Conservation (phyloP, 2,113 vertebrate genomes). For the Oplegnathus fasciatus region DNA sequence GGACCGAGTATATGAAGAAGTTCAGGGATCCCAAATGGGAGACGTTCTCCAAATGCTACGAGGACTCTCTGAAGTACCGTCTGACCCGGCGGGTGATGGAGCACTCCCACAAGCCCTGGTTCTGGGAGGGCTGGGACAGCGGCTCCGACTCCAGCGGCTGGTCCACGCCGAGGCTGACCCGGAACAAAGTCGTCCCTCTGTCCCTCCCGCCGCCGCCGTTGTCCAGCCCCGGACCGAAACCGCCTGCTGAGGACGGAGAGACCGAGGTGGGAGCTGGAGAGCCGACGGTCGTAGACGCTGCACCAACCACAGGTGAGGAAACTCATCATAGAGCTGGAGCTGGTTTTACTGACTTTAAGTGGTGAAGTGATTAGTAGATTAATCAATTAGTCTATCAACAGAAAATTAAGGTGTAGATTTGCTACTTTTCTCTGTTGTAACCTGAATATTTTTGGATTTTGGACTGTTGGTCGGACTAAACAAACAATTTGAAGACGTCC, state of each 20-base stretch:
- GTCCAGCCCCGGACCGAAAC: slow-evolving; percentile 3
- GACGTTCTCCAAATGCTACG: slow-evolving; percentile 91
- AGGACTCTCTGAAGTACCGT: slow-evolving; percentile 92
- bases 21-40: slow-evolving; percentile 94
- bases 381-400: background rate
- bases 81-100: slow-evolving; percentile 91
- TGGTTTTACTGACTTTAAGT: too few relatives aligned
- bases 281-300: background rate
- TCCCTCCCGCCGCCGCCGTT: slow-evolving; percentile 55
- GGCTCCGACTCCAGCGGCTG: slow-evolving; percentile 83
- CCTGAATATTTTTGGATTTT: too few relatives aligned
- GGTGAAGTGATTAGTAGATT: background rate
- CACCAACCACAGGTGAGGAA: slow-evolving; percentile 60
- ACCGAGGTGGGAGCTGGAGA: background rate
- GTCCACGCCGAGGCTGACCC: slow-evolving; percentile 76
- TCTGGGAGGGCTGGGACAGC: slow-evolving; percentile 90
- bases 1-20: slow-evolving; percentile 95
- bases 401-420: background rate
- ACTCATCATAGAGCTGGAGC: too few relatives aligned
- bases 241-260: slow-evolving; percentile 30
- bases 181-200: slow-evolving; percentile 66
- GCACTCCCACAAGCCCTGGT: slow-evolving; percentile 92
- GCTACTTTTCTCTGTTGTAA: background rate
- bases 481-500: background rate
- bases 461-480: background rate